Evolutionary conservation across 2,113 vertebrate species (phyloP).

Genomic region (Myrmophylax atrothorax): DNA sequence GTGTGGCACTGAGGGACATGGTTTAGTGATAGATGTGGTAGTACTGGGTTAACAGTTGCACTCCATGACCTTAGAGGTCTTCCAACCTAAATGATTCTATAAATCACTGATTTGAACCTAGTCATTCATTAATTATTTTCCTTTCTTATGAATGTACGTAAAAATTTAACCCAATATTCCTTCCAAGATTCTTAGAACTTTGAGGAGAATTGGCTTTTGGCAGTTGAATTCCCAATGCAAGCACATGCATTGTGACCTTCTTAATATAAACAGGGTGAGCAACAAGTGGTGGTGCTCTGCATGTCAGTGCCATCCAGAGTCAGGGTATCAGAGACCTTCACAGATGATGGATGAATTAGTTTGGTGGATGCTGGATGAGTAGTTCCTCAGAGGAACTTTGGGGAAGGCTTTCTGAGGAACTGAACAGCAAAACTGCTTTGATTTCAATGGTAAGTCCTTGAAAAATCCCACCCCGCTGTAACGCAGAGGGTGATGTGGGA

Average conservation of each 20-base stretch:
- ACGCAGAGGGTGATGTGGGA: neutral
- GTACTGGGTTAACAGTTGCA: neutral
- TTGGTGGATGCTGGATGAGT: neutral
- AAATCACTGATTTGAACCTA: neutral
- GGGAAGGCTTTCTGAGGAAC: neutral
- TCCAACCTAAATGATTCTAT: neutral
- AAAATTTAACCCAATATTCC: neutral
- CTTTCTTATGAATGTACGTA: neutral
- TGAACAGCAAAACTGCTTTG: neutral
- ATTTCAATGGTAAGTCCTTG: neutral
- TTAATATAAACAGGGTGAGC: neutral
- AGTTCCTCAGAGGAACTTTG: neutral
- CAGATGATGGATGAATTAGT: neutral
- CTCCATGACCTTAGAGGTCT: neutral
- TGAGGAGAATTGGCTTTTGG: neutral
- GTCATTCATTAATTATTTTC: neutral
- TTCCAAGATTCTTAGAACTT: neutral
- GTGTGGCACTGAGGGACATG: neutral
- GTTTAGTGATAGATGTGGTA: neutral
- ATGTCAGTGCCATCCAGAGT: accelerated
- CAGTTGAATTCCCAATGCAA: neutral
- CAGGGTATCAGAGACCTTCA: neutral
- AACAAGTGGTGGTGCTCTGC: neutral
- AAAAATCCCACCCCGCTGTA: neutral
- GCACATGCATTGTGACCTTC: neutral